These are phyloP conservation scores for Progne subis DNA, from an alignment of 2,113 vertebrate genomes.

Conservation along the genomic window DNA sequence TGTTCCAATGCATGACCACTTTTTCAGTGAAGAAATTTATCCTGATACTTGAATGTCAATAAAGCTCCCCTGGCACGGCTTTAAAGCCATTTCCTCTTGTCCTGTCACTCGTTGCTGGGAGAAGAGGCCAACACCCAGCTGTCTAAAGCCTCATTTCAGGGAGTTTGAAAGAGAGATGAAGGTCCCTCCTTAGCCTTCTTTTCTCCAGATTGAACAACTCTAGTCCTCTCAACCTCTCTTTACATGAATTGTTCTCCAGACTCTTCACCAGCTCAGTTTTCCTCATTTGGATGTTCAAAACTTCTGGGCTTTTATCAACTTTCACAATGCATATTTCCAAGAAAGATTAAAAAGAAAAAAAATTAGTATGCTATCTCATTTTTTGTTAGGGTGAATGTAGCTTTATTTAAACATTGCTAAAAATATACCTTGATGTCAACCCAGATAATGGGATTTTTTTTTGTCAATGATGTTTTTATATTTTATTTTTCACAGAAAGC, in stretches of 20 bases:
- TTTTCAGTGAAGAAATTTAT: neutral
- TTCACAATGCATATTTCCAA: neutral
- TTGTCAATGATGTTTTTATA: neutral
- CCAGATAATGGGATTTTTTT: neutral
- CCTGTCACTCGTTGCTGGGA: neutral
- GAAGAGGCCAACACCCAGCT: neutral
- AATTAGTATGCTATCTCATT: neutral
- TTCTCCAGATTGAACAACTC: neutral
- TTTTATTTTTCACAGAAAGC: neutral
- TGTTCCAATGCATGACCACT: neutral
- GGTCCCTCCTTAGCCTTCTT: neutral
- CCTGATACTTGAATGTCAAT: accelerated
- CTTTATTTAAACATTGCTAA: neutral
- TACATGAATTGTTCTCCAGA: neutral
- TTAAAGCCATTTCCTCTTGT: neutral
- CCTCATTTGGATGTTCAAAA: neutral
- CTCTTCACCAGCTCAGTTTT: neutral
- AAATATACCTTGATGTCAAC: neutral
- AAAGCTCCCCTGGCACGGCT: neutral
- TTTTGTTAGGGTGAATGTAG: neutral
- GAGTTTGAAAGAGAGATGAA: neutral
- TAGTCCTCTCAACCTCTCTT: neutral
- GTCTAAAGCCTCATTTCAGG: neutral
- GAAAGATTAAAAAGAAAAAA: neutral
- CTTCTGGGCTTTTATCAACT: neutral